Evolutionary conservation across 2,797 vertebrate genomes (phyloP), one percentile per base, ranked within the genome.

Genomic region (Bradypodion ventrale): DNA sequence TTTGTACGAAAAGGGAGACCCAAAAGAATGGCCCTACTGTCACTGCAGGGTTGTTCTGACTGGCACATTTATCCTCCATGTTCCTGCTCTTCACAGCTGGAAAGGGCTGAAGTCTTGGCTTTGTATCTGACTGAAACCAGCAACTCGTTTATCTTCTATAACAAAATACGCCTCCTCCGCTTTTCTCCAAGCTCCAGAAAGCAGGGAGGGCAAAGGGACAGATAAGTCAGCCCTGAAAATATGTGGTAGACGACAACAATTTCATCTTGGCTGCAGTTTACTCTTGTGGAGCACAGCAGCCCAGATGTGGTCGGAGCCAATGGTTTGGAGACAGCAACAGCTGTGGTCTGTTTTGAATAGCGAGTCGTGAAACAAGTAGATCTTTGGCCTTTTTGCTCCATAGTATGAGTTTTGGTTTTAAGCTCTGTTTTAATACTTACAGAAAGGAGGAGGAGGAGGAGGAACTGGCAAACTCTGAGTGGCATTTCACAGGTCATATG

Each of bases 301-400:
- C 93, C 91, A 93, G 93, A 93, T 93, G 94, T 89, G 89, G 90
- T 90, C 85, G 82, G 68, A 29, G 85, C 85, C 84, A 92, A 82
- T 85, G 91, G 66, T 89, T 87, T 80, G 72, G 80, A 83, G 86
- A 88, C 73, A 85, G 76, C 76, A 93, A 82, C 93, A 93, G 91
- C 90, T 94, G 94, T 72, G 87, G 78, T 90, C 83, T 88, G 88
- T 75, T 88, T 87, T 35, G 25, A 12, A 82, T 78, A 0, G 42
- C 78, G 87, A 83, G 83, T 80, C 92, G 87, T 87, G 90, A 40
- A 76, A 7, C 27, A 49, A 70, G 85, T 79, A 72, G 74, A 77
- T 83, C 87, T 80, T 85, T 85, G 8, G 90, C 89, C 87, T 40
- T 49, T 91, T 94, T 84, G 78, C 93, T 91, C 89, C 90, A 1